A percentile compares a stretch with the other conserved stretches of the same genome.
Conservation (phyloP, 2,113 vertebrate genomes). For the Nanorana parkeri region DNA sequence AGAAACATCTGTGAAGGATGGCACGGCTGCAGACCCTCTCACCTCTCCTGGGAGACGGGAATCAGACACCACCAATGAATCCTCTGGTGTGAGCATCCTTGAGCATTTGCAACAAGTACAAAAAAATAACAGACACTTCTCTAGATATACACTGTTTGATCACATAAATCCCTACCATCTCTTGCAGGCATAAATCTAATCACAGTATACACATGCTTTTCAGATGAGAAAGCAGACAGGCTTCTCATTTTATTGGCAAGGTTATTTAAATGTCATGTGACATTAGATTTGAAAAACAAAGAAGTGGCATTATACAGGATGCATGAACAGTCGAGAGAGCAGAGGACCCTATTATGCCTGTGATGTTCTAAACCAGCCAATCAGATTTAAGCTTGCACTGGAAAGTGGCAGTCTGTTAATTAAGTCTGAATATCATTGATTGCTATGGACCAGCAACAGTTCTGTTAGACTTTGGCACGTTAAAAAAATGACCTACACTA, state of each 20-base stretch:
- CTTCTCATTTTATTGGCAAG: conserved; percentile 23
- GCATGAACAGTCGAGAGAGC: too few relatives aligned
- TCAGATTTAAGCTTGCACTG: too few relatives aligned
- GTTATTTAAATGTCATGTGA: conserved; percentile 26
- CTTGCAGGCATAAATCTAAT: conserved; percentile 39
- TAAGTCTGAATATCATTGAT: too few relatives aligned
- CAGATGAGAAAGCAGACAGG: not conserved
- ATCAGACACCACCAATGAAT: conserved; percentile 52
- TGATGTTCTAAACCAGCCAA: too few relatives aligned
- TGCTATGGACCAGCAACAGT: too few relatives aligned
- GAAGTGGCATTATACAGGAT: not conserved
- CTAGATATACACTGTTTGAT: conserved; percentile 1
- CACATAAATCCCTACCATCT: conserved; percentile 23
- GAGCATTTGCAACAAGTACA: conserved; percentile 44
- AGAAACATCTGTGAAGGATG: conserved; percentile 64
- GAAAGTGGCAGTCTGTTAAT: too few relatives aligned
- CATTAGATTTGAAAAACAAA: not conserved
- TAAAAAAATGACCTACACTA: too few relatives aligned
- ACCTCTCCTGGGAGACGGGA: conserved; percentile 54
- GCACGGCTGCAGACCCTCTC: conserved; percentile 61
- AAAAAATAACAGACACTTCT: conserved; percentile 35
- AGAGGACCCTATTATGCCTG: too few relatives aligned
- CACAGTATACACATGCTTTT: not conserved
- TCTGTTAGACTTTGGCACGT: too few relatives aligned
- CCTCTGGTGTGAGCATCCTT: conserved; percentile 33